phyloP scores from a whole-genome alignment of 2,113 vertebrate species.

The Corythornis cristatus region DNA sequence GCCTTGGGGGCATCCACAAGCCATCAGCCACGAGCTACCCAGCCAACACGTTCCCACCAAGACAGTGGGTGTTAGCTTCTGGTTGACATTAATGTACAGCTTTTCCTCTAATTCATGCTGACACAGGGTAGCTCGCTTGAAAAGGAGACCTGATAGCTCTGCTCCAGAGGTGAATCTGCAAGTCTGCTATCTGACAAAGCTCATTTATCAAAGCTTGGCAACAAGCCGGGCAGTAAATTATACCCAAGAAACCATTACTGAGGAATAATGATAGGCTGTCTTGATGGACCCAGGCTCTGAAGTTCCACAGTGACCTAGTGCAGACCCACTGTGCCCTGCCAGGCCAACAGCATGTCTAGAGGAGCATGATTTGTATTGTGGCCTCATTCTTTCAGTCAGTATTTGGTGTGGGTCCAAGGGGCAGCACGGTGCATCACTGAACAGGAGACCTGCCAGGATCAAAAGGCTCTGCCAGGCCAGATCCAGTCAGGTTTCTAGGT shows the following conservation, averaged over 20 bases:
- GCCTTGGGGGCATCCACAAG: neutral
- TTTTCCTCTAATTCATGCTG: conserved; percentile 28
- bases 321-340: neutral
- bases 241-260: neutral
- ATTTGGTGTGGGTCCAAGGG: neutral
- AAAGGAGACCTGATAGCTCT: conserved; percentile 34
- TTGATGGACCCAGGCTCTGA: neutral
- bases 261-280: neutral
- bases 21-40: neutral
- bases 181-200: conserved; percentile 52
- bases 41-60: neutral
- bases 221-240: conserved; percentile 22
- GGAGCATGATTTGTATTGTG: fast-evolving
- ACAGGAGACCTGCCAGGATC: neutral
- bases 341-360: neutral
- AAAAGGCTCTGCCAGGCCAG: neutral
- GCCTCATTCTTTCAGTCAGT: neutral
- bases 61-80: neutral
- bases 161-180: conserved; percentile 31
- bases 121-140: neutral
- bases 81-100: neutral
- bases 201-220: conserved; percentile 61
- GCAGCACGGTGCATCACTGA: neutral
- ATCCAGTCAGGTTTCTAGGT: neutral
- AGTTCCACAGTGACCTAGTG: neutral